A percentile compares a stretch with the other conserved stretches of the same genome.
phyloP scores from a whole-genome alignment of 2,797 vertebrate genomes.

The Sus cebifrons region DNA sequence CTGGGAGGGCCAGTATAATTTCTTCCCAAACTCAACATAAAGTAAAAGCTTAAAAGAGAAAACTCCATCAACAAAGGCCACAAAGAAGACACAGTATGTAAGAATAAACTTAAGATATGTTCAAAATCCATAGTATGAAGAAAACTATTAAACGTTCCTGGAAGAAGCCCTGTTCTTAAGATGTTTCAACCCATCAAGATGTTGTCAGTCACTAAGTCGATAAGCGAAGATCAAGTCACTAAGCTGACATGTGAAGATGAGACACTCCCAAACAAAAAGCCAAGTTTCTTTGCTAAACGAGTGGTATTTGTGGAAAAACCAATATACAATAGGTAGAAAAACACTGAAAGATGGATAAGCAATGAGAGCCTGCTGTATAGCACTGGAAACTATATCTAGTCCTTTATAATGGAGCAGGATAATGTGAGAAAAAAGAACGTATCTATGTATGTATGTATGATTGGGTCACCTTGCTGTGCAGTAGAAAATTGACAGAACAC shows the following conservation, averaged over 20 bases:
- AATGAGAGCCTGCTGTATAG: too few species aligned
- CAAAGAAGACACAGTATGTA: not conserved
- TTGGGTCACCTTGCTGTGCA: too few species aligned
- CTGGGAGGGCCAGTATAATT: not conserved
- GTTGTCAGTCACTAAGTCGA: not conserved
- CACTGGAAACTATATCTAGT: too few species aligned
- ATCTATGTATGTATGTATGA: too few species aligned
- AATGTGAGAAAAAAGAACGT: too few species aligned
- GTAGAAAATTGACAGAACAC: too few species aligned
- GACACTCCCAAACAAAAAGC: not conserved
- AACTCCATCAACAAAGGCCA: not conserved
- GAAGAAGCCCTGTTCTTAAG: constrained; percentile 9
- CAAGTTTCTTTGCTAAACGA: not conserved
- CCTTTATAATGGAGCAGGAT: too few species aligned
- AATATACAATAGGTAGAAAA: not conserved
- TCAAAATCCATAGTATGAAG: not conserved
- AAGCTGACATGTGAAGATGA: not conserved
- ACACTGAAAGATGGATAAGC: not conserved
- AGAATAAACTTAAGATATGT: not conserved
- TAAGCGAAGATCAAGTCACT: not conserved
- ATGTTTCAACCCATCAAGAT: constrained; percentile 1
- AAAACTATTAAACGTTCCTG: not conserved
- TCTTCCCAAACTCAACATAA: not conserved
- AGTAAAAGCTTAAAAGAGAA: constrained; percentile 9
- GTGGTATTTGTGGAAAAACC: not conserved